Evolutionary conservation across 2,797 vertebrate genomes (phyloP).

Genomic region (Euthynnus affinis): DNA sequence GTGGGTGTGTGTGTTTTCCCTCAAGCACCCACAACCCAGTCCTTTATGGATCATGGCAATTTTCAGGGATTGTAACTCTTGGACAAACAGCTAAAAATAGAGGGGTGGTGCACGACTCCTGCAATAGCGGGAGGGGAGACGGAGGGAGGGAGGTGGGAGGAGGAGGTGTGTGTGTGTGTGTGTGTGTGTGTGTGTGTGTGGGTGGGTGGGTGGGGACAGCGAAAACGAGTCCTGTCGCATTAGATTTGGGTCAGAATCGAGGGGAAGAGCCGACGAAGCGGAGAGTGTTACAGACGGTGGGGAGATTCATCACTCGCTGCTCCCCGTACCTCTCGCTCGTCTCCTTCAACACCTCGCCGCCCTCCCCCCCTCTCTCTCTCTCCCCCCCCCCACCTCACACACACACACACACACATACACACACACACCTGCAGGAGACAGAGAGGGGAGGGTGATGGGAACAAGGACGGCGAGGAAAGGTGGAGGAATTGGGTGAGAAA

Average conservation of each 20-base stretch:
- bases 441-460: constrained; percentile 8
- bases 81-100: constrained; percentile 85
- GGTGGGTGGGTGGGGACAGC: constrained; percentile 14
- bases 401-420: constrained; percentile 13
- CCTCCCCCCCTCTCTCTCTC: not conserved
- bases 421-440: constrained; percentile 49
- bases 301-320: constrained; percentile 71
- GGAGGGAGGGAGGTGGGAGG: too few relatives aligned
- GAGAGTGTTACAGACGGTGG: constrained; percentile 64
- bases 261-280: constrained; percentile 61
- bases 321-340: constrained; percentile 21
- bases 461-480: not conserved
- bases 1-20: constrained; percentile 60
- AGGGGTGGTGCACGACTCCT: constrained; percentile 65
- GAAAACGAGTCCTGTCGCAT: constrained; percentile 77
- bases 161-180: constrained; percentile 13
- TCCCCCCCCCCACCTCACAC: constrained; percentile 1
- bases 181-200: constrained; percentile 5
- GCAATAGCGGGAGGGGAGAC: constrained; percentile 39
- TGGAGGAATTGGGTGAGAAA: constrained; percentile 24
- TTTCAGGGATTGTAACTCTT: constrained; percentile 80
- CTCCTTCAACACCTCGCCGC: constrained; percentile 44
- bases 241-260: constrained; percentile 81
- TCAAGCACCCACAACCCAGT: constrained; percentile 56
- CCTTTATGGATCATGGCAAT: constrained; percentile 79